phyloP scores from a whole-genome alignment of 92 coral and sea anemone species.

The Zoanthus sansibaricus region DNA sequence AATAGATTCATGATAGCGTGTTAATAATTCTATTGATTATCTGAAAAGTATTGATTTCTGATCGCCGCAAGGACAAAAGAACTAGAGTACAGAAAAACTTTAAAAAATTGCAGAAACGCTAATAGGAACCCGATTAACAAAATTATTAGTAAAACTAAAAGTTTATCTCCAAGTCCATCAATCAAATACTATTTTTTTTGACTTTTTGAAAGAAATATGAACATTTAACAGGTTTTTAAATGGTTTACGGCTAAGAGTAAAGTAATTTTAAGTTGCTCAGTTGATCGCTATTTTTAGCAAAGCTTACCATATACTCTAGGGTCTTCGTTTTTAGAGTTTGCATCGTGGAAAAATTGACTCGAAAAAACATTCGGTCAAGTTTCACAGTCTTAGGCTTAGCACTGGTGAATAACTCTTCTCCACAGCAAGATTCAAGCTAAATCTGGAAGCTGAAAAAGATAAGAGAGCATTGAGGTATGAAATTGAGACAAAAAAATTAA shows the following conservation, averaged over 20 bases:
- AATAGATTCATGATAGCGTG: slow-evolving; percentile 6
- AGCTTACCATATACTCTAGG: background rate
- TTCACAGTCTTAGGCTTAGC: background rate
- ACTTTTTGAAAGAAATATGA: background rate
- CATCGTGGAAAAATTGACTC: slow-evolving; percentile 4
- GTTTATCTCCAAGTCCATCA: background rate
- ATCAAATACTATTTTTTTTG: background rate
- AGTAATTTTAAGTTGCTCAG: background rate
- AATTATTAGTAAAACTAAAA: background rate
- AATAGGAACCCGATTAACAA: background rate
- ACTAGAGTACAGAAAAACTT: background rate
- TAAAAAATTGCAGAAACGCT: background rate
- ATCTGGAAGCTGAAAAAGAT: slow-evolving; percentile 16
- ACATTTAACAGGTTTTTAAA: slow-evolving; percentile 44
- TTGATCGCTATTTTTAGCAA: background rate
- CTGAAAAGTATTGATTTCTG: slow-evolving; percentile 38
- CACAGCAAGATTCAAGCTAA: background rate
- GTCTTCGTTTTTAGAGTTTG: background rate
- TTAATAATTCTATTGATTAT: slow-evolving; percentile 25
- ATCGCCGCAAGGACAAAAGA: slow-evolving; percentile 9
- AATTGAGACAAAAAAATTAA: background rate
- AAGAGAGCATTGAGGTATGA: background rate
- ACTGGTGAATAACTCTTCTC: background rate
- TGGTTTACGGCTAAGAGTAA: background rate
- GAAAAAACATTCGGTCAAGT: background rate